Evolutionary conservation across 2,113 vertebrate species (phyloP), one percentile per base, ranked within the genome.

Genomic region (Lepus europaeus): DNA sequence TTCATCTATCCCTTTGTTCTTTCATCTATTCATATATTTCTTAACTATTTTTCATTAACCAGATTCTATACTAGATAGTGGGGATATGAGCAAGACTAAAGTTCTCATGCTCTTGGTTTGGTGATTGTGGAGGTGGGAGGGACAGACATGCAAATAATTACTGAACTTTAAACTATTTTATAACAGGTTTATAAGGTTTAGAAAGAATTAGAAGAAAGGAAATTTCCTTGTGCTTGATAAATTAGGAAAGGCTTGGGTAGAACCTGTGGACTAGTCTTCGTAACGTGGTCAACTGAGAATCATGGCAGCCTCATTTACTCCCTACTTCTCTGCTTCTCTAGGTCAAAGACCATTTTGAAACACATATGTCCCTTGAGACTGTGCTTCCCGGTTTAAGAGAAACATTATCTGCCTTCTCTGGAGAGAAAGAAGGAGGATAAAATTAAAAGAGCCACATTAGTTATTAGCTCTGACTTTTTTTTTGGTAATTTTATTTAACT

Each of bases 41-140:
- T 78, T 89, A 80, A 90, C 86, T 83, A 6, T 70, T 64, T 82
- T 90, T 77, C 36, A 68, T 89, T 91, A 92, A 63, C 39, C 31
- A 84, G 10, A 4, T 80, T 94, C 53, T 51, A 19, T 51, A 45
- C 25, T 77, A 87, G 39, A 74, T 74, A 56, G 33, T 91, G 69
- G 49, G 6, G n/a, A 51, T 78, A 51, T 4, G 59, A 64, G 82
- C 10, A 49, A 56, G 36, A 96, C 83, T 91, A 68, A 85, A 91
- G 12, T 49, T 89, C 33, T 89, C 39, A 70, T 45, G 45, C 31
- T 72, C 27, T 59, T 53, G 73, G 56, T 70, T 82, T 89, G 53
- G 19, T 91, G 68, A 61, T 27, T 81, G 70, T 83, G 36, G 27
- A 82, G 56, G 56, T 16, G 20, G 36, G 19, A 66, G 9, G 56